Evolutionary conservation across 23 tunicate species (phyloP).

Genomic region (Botrylloides violaceus): DNA sequence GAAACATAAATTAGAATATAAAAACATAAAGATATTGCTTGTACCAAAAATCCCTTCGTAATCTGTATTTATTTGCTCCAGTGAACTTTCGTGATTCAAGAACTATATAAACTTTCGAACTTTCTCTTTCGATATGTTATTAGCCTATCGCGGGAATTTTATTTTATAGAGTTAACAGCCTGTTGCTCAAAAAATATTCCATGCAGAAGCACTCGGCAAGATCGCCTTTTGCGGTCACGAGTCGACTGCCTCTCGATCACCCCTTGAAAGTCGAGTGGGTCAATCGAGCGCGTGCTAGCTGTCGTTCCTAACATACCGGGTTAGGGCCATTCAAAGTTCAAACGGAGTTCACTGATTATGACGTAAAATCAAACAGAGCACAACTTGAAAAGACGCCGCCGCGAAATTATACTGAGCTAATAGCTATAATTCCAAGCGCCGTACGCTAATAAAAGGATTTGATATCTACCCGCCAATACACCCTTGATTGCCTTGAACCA

Average conservation of each 20-base stretch:
- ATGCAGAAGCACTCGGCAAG: background rate
- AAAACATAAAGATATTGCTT: background rate
- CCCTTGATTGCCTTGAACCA: background rate
- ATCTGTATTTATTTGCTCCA: background rate
- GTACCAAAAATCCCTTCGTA: background rate
- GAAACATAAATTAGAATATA: background rate
- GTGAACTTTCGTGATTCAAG: background rate
- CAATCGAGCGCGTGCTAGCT: conserved; percentile 3
- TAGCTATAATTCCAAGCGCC: background rate
- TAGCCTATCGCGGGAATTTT: background rate
- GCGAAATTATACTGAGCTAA: background rate
- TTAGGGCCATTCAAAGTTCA: background rate
- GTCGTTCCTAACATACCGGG: conserved; percentile 2
- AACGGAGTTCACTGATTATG: background rate
- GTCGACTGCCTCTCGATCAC: background rate
- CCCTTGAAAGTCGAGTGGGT: conserved; percentile 1
- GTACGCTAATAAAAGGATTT: background rate
- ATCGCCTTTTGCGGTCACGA: background rate
- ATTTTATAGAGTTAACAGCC: background rate
- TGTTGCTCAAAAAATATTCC: background rate
- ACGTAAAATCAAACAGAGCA: background rate
- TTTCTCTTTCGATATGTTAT: background rate
- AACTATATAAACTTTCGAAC: background rate
- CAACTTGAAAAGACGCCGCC: background rate
- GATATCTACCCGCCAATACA: background rate